Conservation (phyloP, 2,113 vertebrate species). For the Spea multiplicata region DNA sequence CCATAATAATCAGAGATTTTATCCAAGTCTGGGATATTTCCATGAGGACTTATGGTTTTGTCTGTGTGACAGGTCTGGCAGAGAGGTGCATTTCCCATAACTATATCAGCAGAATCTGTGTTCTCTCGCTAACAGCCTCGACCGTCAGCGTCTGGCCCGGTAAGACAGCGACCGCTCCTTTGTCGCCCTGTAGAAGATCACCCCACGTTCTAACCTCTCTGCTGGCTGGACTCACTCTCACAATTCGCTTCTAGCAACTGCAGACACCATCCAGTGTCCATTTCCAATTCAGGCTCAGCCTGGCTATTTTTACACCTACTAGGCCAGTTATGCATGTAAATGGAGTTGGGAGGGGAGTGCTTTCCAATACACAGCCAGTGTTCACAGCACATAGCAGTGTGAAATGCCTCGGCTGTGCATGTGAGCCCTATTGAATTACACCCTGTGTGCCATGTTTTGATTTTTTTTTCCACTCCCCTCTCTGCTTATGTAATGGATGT, state of each 20-base stretch:
- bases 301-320: slow-evolving; percentile 96
- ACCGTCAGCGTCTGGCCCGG: background rate
- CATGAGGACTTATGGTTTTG: slow-evolving; percentile 62
- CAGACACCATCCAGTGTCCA: slow-evolving; percentile 64
- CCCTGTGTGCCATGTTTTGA: slow-evolving; percentile 54
- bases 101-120: slow-evolving; percentile 33
- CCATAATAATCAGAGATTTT: slow-evolving; percentile 70
- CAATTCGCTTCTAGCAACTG: slow-evolving; percentile 73
- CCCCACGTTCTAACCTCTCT: slow-evolving; percentile 48
- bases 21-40: slow-evolving; percentile 64
- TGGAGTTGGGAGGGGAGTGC: slow-evolving; percentile 56
- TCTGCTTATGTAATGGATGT: slow-evolving; percentile 32
- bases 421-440: slow-evolving; percentile 59
- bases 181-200: background rate
- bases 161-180: slow-evolving; percentile 16
- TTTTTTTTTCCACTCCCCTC: slow-evolving; percentile 27
- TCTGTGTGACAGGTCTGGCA: slow-evolving; percentile 76
- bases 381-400: slow-evolving; percentile 42
- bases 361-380: slow-evolving; percentile 55
- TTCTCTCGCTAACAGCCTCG: slow-evolving; percentile 5
- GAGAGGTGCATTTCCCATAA: slow-evolving; percentile 84
- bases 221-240: slow-evolving; percentile 43
- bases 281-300: slow-evolving; percentile 71
- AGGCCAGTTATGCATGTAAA: slow-evolving; percentile 82
- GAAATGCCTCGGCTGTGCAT: slow-evolving; percentile 49